Conservation (phyloP, 2,113 vertebrate genomes). For the Gopherus flavomarginatus region DNA sequence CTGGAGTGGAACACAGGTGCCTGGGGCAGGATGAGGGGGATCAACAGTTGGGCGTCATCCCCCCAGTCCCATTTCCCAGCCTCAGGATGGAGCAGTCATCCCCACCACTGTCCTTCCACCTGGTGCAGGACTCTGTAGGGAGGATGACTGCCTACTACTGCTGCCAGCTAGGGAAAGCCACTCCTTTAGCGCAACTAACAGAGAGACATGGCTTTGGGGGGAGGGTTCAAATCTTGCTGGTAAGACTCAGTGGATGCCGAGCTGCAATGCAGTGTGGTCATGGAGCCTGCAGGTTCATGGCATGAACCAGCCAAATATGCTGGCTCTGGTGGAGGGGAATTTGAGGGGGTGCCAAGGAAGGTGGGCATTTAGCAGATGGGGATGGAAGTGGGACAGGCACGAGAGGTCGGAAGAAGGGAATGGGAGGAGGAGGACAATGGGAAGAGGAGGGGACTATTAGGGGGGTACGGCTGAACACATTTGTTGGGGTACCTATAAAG, state of each 20-base stretch:
- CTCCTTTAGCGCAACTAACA: neutral
- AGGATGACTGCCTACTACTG: neutral
- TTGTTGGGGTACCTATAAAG: neutral
- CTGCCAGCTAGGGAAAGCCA: neutral
- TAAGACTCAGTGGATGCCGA: neutral
- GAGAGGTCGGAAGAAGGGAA: neutral
- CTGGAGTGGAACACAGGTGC: constrained; percentile 63
- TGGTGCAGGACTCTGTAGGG: neutral
- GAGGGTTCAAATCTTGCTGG: neutral
- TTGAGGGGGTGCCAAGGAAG: neutral
- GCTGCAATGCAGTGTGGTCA: neutral
- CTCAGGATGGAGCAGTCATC: neutral
- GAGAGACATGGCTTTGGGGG: neutral
- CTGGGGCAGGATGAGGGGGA: neutral
- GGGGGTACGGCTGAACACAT: neutral
- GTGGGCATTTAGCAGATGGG: neutral
- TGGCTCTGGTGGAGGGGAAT: neutral
- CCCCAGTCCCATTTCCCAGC: neutral
- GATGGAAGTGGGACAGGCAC: neutral
- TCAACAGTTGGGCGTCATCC: neutral
- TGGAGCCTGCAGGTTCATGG: too few relatives aligned
- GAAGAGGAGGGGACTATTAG: too few relatives aligned
- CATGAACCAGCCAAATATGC: too few relatives aligned
- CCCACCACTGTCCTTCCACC: neutral
- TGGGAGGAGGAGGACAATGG: neutral